These are phyloP conservation scores for Apistogramma diplotaenia DNA, from an alignment of 2,113 vertebrate species.

Conservation along the genomic window DNA sequence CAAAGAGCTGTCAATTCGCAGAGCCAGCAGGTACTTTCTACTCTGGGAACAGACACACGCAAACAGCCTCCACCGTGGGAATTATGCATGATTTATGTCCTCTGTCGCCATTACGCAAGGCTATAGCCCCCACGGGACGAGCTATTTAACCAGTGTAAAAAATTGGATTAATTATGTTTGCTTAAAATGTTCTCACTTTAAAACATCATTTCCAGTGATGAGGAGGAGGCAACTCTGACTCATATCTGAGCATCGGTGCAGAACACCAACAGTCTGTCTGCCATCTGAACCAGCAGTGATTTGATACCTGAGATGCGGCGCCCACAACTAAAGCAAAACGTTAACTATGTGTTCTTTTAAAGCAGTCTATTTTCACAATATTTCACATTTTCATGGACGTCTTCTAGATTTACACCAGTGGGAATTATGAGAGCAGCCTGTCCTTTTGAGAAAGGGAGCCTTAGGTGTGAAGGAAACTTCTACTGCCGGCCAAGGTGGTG, in stretches of 20 bases:
- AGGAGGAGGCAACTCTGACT: constrained; percentile 55
- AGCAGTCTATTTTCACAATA: constrained; percentile 20
- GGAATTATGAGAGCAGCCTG: background rate
- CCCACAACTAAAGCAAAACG: constrained; percentile 4
- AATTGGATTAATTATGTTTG: constrained; percentile 63
- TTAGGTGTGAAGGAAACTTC: constrained; percentile 47
- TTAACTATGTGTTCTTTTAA: constrained; percentile 5
- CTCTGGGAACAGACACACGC: constrained; percentile 35
- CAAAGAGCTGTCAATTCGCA: constrained; percentile 41
- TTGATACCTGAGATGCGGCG: constrained; percentile 7
- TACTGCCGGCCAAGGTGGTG: constrained; percentile 32
- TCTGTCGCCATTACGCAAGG: constrained; percentile 27
- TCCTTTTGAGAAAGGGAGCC: constrained; percentile 31
- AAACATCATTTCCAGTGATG: constrained; percentile 36
- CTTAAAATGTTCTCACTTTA: constrained; percentile 52
- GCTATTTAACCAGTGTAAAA: constrained; percentile 49
- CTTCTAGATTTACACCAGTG: constrained; percentile 27
- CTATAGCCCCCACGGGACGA: constrained; percentile 32
- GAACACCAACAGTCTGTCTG: constrained; percentile 30
- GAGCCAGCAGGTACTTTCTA: constrained; percentile 30
- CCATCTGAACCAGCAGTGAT: constrained; percentile 13
- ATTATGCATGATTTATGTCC: constrained; percentile 42
- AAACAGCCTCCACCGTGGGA: constrained; percentile 23
- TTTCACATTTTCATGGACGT: constrained; percentile 37
- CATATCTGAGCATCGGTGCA: constrained; percentile 45